Evolutionary conservation across 2,888 invertebrate genomes (phyloP).

Genomic region (Ctenicera cuprea): DNA sequence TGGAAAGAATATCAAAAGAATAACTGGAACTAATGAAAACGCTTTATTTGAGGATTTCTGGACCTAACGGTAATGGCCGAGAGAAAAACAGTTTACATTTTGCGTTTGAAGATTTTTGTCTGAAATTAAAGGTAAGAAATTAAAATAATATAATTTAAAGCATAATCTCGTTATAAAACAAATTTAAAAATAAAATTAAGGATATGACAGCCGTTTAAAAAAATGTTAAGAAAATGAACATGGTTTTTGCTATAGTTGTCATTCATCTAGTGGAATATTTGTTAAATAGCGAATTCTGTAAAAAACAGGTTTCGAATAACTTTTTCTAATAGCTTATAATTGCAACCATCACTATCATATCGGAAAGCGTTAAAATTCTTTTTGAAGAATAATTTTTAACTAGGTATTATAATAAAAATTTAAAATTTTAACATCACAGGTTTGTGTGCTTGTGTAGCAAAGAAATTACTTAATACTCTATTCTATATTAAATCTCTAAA

Average conservation of each 20-base stretch:
- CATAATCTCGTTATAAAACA: neutral
- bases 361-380: neutral
- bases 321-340: conserved; percentile 10
- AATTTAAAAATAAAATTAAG: too few species aligned
- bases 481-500: too few species aligned
- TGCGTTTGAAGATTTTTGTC: neutral
- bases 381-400: neutral
- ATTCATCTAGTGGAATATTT: neutral
- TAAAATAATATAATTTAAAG: too few species aligned
- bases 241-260: too few species aligned
- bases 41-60: conserved; percentile 47
- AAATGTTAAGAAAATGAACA: too few species aligned
- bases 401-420: too few species aligned
- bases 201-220: too few species aligned
- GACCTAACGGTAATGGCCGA: conserved; percentile 1
- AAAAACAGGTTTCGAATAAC: conserved; percentile 17
- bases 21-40: conserved; percentile 56
- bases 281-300: neutral
- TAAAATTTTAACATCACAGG: too few species aligned
- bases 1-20: conserved; percentile 37
- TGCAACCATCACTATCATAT: neutral
- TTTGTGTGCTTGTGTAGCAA: too few species aligned
- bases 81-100: neutral
- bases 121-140: neutral
- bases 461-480: too few species aligned